phyloP scores from a whole-genome alignment of 2,797 vertebrate genomes.

The Pipistrellus nathusii region DNA sequence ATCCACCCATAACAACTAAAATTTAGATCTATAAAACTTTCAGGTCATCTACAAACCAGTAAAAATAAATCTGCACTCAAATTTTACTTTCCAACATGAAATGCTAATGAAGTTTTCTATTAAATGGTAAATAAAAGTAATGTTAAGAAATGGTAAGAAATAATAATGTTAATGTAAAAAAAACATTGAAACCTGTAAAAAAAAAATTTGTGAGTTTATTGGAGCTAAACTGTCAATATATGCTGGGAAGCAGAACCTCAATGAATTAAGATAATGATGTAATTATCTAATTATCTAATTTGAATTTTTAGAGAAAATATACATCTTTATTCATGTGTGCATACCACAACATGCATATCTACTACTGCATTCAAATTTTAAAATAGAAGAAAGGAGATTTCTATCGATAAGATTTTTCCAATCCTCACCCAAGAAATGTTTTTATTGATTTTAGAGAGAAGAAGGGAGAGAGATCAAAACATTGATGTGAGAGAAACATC shows the following conservation, averaged over 20 bases:
- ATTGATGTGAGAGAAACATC: neutral
- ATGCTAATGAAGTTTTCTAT: neutral
- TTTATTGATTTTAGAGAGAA: neutral
- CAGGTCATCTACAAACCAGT: neutral
- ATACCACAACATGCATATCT: neutral
- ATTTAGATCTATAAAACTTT: neutral
- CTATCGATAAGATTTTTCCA: neutral
- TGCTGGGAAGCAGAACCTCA: no score
- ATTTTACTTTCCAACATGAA: constrained; percentile 33
- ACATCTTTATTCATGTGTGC: neutral
- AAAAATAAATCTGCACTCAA: constrained; percentile 7
- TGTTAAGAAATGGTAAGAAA: no score
- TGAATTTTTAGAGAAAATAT: neutral
- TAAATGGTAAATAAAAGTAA: constrained; percentile 15
- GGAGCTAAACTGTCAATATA: no score
- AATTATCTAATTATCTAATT: neutral
- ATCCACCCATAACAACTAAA: neutral
- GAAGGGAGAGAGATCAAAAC: neutral
- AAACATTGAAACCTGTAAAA: no score
- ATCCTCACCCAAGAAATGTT: neutral
- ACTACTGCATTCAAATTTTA: neutral
- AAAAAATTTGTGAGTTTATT: no score
- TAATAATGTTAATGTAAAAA: no score
- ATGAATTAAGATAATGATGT: no score
- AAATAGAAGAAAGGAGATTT: neutral